phyloP scores from a whole-genome alignment of 1,140 invertebrate genomes.

The Heliconius congener region DNA sequence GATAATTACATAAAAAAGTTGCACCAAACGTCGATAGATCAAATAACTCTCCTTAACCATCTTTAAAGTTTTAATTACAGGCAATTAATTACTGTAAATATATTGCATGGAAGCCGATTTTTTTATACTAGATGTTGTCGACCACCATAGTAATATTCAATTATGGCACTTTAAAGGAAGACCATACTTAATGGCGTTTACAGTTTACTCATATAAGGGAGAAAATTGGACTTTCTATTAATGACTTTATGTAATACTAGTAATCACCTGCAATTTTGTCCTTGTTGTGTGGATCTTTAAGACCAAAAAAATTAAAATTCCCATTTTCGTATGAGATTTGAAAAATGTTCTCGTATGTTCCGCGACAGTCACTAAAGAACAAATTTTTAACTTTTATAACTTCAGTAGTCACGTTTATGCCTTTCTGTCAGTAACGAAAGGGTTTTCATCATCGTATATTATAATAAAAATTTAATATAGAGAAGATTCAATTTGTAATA shows the following conservation, averaged over 20 bases:
- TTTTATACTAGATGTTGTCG: neutral
- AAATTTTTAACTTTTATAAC: too few species aligned
- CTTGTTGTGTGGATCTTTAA: too few species aligned
- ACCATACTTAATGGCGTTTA: neutral
- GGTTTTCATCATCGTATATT: too few species aligned
- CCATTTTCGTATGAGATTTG: too few species aligned
- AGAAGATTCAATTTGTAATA: too few species aligned
- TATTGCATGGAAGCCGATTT: neutral
- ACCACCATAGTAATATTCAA: conserved; percentile 11
- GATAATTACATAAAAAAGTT: neutral
- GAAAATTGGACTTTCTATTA: neutral
- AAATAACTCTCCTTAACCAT: neutral
- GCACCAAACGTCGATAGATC: neutral
- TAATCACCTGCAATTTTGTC: too few species aligned
- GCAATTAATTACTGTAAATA: neutral
- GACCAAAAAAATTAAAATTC: too few species aligned
- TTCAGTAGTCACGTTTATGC: too few species aligned
- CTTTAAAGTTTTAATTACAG: neutral
- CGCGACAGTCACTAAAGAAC: too few species aligned
- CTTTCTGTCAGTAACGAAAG: too few species aligned
- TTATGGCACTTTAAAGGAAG: neutral
- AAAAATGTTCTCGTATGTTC: too few species aligned
- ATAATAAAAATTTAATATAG: too few species aligned
- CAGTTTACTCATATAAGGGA: neutral
- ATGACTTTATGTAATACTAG: neutral